Conservation (phyloP, 1,140 invertebrate species). For the Halotydeus destructor region DNA sequence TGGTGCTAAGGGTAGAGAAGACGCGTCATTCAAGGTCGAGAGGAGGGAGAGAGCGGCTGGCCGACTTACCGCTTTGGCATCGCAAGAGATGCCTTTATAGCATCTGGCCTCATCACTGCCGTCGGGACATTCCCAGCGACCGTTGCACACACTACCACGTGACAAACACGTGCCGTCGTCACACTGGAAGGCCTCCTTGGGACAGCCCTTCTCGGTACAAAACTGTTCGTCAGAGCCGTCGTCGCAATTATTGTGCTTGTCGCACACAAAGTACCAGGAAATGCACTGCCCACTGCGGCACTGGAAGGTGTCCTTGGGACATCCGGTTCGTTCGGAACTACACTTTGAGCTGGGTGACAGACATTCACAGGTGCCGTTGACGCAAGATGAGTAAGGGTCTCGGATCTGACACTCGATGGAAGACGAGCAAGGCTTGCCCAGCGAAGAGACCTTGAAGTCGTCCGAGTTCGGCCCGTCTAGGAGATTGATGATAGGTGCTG, state of each 20-base stretch:
- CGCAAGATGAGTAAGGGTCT: constrained; percentile 50
- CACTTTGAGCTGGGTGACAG: constrained; percentile 35
- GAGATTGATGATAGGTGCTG: neutral
- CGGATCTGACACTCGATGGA: constrained; percentile 53
- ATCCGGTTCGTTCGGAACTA: constrained; percentile 38
- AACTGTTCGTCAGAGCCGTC: no score
- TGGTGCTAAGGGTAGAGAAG: constrained; percentile 21
- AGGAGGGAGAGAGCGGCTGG: neutral
- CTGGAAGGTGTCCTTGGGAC: constrained; percentile 60
- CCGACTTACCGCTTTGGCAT: constrained; percentile 29
- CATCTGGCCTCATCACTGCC: constrained; percentile 60
- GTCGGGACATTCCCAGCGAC: constrained; percentile 46
- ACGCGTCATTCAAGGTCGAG: neutral
- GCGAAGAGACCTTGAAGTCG: constrained; percentile 32
- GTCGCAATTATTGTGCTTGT: constrained; percentile 18
- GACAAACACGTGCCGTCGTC: constrained; percentile 38
- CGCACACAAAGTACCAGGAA: constrained; percentile 25
- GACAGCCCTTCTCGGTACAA: no score
- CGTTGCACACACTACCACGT: constrained; percentile 49
- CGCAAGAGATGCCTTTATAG: constrained; percentile 22
- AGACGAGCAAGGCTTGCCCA: constrained; percentile 48
- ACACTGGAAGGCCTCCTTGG: constrained; percentile 19
- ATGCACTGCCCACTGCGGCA: constrained; percentile 25
- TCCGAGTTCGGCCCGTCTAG: neutral
- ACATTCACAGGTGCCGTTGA: constrained; percentile 57